Evolutionary conservation across 1,140 invertebrate genomes (phyloP), one percentile per base, ranked within the genome.

Genomic region (Zaprionus lachaisei): DNA sequence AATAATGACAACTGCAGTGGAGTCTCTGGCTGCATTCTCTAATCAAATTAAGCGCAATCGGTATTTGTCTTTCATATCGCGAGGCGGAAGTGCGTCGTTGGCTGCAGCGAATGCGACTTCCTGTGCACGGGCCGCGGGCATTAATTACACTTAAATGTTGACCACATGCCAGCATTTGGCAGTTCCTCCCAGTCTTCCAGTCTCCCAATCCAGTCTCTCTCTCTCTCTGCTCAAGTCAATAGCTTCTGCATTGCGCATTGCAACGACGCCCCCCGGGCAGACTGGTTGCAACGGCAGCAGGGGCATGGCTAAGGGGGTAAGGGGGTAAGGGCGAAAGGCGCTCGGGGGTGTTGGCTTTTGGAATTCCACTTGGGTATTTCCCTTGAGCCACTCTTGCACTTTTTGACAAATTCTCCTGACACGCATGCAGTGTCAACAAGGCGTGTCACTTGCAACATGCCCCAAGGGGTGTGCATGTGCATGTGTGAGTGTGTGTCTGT

Each of bases 141-240:
- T 86, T 90, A 90, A 90, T 90, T 91, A 90, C 86, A 90, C 86
- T 91, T 90, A 90, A 90, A 90, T 90, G 82, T 85, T 90, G 86
- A 90, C 86, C 86, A 90, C 86, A 90, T 90, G 86, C 86, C 80
- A 90, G 87, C 80, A 90, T 90, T 90, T 86, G 86, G 66, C 78
- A 75, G 83, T 14, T 24, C 22, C 47, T 51, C 47, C 11, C 5
- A 4, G n/a, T 22, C 47, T 9, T 4, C 2, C 38, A 14, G 4
- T 41, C 15, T 41, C 38, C 38, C 15, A 14, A 12, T 15, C 4
- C 38, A 12, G 12, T 7, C 44, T 47, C 6, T 7, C 44, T n/a
- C n/a, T n/a, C 44, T 9, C n/a, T 49, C 47, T 3, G 17, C 6
- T 12, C 61, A 81, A 85, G 82, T 84, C 82, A 84, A 85, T 85